Evolutionary conservation across 35 echinoderm and acorn worm species (phyloP), one percentile per base, ranked within the genome.

Genomic region (Hemicentrotus pulcherrimus): DNA sequence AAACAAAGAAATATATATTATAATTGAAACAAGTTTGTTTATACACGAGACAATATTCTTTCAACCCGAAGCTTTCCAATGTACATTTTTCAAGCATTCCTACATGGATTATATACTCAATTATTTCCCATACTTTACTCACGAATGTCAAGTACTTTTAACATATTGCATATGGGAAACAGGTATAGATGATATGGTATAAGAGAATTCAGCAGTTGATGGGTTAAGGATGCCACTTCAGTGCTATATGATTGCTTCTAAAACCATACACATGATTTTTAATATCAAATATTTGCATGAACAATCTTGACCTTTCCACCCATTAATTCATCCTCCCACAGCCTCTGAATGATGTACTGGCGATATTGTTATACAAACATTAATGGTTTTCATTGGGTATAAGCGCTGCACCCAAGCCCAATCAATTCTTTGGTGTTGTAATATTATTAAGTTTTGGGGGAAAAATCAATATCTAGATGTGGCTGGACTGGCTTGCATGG

Each of bases 381-480:
- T 78, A 78, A 78, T 78, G 65, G 65, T 78, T 78, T 78, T 78
- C 65, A 78, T 78, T 78, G 24, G 65, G 28, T 78, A 59, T 78
- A 78, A 78, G 65, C 65, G 22, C 65, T 78, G 19, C 65, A 78
- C 28, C 35, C 22, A 78, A 22, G 6, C 24, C 65, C 65, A 78
- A 78, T 78, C 65, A 78, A 78, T 78, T 28, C 24, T n/a, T 71
- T 71, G 18, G 61, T 71, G 61, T 71, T 71, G 18, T 78, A 78
- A 78, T 28, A 78, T 78, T n/a, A 78, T 78, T n/a, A 78, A 78
- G 65, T 78, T 78, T 78, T 78, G 28, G 65, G 65, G 19, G 35
- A 41, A 78, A 78, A 78, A 78, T 78, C 65, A 78, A 78, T 78
- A 78, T 78, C 65, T 28, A 78, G 65, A 78, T 78, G 65, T 78